phyloP scores from a whole-genome alignment of 2,113 vertebrate species.

The Varanus salvator region DNA sequence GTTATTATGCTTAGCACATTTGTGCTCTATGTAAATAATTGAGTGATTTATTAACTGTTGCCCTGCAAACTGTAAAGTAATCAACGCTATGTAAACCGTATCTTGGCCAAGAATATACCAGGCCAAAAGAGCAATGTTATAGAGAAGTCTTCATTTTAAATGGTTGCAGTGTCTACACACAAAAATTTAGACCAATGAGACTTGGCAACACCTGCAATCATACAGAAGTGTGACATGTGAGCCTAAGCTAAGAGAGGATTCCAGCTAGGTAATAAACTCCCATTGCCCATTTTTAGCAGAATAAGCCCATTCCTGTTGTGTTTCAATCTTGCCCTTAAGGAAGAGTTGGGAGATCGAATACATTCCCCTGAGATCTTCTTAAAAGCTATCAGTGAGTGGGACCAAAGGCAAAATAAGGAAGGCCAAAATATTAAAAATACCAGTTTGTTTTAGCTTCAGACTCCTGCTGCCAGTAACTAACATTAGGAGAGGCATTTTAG shows the following conservation, averaged over 20 bases:
- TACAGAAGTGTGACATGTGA: neutral
- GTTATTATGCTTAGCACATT: neutral
- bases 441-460: no score
- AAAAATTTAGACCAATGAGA: no score
- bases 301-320: neutral
- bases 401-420: no score
- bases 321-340: no score
- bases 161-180: neutral
- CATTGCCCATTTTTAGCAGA: neutral
- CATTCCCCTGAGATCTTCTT: neutral
- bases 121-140: neutral
- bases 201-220: neutral
- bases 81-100: neutral
- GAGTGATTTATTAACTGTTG: neutral
- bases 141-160: neutral
- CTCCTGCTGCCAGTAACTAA: no score
- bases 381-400: no score
- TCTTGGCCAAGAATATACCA: neutral
- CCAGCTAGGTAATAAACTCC: neutral
- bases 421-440: no score
- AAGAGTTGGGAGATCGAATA: neutral
- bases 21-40: neutral
- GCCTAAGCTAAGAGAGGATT: neutral
- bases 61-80: neutral
- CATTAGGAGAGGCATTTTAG: no score